A percentile compares a stretch with the other conserved stretches of the same genome.
These are phyloP conservation scores for Drosophila niveifrons DNA, from an alignment of 2,888 invertebrate species.

Conservation along the genomic window DNA sequence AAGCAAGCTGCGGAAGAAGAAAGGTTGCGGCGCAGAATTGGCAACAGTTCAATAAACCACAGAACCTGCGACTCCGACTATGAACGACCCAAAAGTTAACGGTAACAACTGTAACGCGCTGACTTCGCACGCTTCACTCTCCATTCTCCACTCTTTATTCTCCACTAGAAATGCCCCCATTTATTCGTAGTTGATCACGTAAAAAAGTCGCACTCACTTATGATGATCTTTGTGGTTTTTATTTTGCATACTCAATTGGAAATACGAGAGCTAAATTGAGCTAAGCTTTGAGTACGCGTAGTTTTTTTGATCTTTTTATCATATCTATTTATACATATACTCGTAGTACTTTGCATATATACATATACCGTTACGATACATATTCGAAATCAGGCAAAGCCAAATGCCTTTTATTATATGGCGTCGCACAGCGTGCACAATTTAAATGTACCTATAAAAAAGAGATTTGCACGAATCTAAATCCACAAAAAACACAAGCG, in stretches of 20 bases:
- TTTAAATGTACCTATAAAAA: conserved; percentile 71
- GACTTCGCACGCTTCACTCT: conserved; percentile 6
- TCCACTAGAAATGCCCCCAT: background rate
- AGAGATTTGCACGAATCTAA: conserved; percentile 74
- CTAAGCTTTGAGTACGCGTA: conserved; percentile 47
- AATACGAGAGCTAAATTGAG: conserved; percentile 56
- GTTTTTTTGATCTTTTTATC: conserved; percentile 15
- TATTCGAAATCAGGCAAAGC: conserved; percentile 26
- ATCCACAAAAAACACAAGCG: conserved; percentile 35
- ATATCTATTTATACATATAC: conserved; percentile 33
- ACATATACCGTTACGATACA: conserved; percentile 34
- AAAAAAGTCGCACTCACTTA: conserved; percentile 26
- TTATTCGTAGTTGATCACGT: conserved; percentile 2
- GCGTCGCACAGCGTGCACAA: conserved; percentile 41
- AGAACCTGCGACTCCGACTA: background rate
- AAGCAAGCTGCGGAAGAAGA: conserved; percentile 47
- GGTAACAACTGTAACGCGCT: conserved; percentile 23
- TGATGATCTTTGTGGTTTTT: conserved; percentile 31
- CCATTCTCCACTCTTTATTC: background rate
- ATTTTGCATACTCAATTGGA: conserved; percentile 56
- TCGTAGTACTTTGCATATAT: conserved; percentile 4
- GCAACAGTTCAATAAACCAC: conserved; percentile 54
- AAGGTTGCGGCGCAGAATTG: conserved; percentile 26
- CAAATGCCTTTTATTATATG: conserved; percentile 47
- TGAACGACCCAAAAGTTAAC: conserved; percentile 33